Conservation (phyloP, 2,113 vertebrate species). For the Saguinus midas region DNA sequence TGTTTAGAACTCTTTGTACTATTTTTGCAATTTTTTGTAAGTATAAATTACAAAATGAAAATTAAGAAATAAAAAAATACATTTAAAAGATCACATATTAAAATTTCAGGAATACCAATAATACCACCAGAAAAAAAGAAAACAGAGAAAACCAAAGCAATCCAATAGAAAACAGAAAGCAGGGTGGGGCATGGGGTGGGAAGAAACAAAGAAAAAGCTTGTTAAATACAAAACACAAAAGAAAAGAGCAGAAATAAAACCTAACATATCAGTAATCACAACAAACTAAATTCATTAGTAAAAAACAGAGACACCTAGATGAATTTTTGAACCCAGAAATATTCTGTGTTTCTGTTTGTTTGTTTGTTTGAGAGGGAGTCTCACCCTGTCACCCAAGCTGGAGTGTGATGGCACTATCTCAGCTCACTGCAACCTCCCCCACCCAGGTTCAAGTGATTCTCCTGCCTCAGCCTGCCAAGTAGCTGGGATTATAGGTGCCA, state of each 20-base stretch:
- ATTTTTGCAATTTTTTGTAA: background rate
- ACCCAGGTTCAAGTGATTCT: background rate
- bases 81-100: background rate
- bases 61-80: constrained; percentile 36
- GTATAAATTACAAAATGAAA: constrained; percentile 35
- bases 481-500: background rate
- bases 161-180: background rate
- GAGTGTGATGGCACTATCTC: too few species aligned
- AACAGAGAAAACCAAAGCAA: constrained; percentile 40
- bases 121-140: background rate
- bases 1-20: background rate
- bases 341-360: background rate
- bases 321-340: background rate
- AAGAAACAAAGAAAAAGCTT: background rate
- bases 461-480: background rate
- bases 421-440: background rate
- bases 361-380: background rate
- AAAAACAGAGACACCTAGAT: background rate
- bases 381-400: background rate
- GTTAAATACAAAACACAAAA: background rate
- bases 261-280: background rate
- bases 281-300: background rate
- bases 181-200: rapidly evolving
- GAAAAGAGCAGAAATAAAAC: background rate
- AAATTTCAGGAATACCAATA: background rate